A percentile compares a stretch with the other conserved stretches of the same genome.
Conservation (phyloP, 2,888 invertebrate genomes). For the Cataglyphis livida region DNA sequence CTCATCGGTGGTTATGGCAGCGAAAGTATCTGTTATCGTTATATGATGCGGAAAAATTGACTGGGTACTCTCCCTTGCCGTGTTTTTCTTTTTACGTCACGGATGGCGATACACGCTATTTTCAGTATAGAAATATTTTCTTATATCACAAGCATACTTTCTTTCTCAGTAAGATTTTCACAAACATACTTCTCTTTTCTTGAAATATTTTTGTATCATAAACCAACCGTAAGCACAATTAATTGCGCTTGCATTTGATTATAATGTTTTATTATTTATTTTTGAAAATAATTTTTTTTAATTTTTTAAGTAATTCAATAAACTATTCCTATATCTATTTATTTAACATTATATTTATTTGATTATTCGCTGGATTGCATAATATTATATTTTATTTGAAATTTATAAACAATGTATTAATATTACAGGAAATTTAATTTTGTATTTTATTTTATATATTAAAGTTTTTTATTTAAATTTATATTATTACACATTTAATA, state of each 20-base stretch:
- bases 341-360: background rate
- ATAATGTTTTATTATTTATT: background rate
- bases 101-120: conserved; percentile 24
- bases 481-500: background rate
- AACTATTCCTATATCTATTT: background rate
- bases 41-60: conserved; percentile 59
- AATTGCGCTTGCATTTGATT: background rate
- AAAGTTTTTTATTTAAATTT: background rate
- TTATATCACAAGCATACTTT: conserved; percentile 44
- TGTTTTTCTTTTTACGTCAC: conserved; percentile 36
- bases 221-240: background rate
- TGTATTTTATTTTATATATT: background rate
- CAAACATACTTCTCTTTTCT: background rate
- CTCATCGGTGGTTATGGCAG: conserved; percentile 24
- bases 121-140: conserved; percentile 44
- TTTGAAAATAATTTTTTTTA: background rate
- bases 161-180: conserved; percentile 21
- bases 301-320: background rate
- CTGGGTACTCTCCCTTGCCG: background rate
- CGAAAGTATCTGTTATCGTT: conserved; percentile 44
- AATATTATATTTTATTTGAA: background rate
- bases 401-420: background rate
- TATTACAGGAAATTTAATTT: background rate
- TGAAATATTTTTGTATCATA: conserved; percentile 15
- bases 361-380: background rate